Conservation (phyloP, 1,140 invertebrate genomes). For the Agrypnia vestita region DNA sequence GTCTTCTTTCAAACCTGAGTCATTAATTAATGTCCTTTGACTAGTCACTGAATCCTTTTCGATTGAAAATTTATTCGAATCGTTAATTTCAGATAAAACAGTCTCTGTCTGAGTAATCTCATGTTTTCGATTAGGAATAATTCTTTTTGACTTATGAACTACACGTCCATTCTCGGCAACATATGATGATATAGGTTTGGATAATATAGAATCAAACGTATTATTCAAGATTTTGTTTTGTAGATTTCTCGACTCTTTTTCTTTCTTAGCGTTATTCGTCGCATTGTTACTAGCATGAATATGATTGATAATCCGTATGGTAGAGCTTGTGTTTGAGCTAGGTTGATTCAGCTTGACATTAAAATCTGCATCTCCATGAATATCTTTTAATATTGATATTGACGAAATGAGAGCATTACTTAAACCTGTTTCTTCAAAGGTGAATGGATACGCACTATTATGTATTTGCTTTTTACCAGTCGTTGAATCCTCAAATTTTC, state of each 20-base stretch:
- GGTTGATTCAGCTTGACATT: constrained; percentile 26
- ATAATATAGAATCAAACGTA: constrained; percentile 47
- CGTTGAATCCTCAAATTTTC: not conserved
- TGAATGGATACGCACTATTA: constrained; percentile 13
- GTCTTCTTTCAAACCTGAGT: not conserved
- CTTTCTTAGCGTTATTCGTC: not conserved
- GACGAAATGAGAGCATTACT: constrained; percentile 40
- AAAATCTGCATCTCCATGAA: constrained; percentile 27
- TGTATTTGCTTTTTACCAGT: not conserved
- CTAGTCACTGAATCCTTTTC: not conserved
- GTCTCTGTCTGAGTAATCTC: not conserved
- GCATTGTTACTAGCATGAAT: constrained; percentile 9
- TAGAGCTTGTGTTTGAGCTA: constrained; percentile 10
- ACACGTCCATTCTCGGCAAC: not conserved
- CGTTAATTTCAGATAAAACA: not conserved
- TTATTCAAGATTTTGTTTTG: constrained; percentile 31
- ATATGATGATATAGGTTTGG: constrained; percentile 7
- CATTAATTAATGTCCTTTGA: constrained; percentile 10
- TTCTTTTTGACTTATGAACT: constrained; percentile 37
- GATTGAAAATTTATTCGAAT: not conserved
- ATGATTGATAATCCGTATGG: constrained; percentile 36
- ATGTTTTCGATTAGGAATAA: constrained; percentile 28
- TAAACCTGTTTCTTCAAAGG: constrained; percentile 15
- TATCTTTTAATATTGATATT: constrained; percentile 25
- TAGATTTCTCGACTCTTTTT: not conserved